phyloP scores from a whole-genome alignment of 92 coral and sea anemone genomes.

The Diadumene lineata region DNA sequence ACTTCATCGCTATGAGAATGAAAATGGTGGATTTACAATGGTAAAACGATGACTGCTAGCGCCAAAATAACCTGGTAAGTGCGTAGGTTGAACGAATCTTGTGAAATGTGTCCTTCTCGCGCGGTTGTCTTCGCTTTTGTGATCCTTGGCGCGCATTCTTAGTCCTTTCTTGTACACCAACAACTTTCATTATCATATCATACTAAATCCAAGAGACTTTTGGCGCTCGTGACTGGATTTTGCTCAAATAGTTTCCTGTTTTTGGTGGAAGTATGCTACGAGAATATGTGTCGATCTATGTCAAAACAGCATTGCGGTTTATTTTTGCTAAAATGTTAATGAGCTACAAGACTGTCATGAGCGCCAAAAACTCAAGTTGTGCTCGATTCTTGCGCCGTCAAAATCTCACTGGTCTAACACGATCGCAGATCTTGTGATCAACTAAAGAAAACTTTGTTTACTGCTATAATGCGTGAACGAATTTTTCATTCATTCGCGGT shows the following conservation, averaged over 20 bases:
- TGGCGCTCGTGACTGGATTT: slow-evolving; percentile 36
- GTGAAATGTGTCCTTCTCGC: slow-evolving; percentile 72
- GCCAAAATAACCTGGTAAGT: slow-evolving; percentile 82
- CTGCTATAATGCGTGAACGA: slow-evolving; percentile 1
- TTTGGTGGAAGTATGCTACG: slow-evolving; percentile 78
- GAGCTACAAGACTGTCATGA: slow-evolving; percentile 77
- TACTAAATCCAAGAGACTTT: slow-evolving; percentile 63
- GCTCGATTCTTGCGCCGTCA: slow-evolving; percentile 70
- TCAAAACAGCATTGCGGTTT: slow-evolving; percentile 99
- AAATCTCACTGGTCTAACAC: slow-evolving; percentile 46
- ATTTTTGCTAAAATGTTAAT: slow-evolving; percentile 98
- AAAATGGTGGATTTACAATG: slow-evolving; percentile 57
- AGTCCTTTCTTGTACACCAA: slow-evolving; percentile 57
- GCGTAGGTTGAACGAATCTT: slow-evolving; percentile 67
- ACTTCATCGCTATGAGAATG: slow-evolving; percentile 59
- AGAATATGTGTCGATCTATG: slow-evolving; percentile 74
- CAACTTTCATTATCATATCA: slow-evolving; percentile 58
- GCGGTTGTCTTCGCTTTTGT: slow-evolving; percentile 59
- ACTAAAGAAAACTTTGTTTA: slow-evolving; percentile 30
- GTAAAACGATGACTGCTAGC: slow-evolving; percentile 67
- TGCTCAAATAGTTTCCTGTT: slow-evolving; percentile 37
- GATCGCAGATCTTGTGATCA: slow-evolving; percentile 48
- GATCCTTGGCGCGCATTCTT: slow-evolving; percentile 74
- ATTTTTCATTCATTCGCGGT: slow-evolving; percentile 24
- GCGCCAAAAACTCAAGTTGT: slow-evolving; percentile 75